Evolutionary conservation across 2,888 invertebrate species (phyloP).

Genomic region (Standfussiana lucernea): DNA sequence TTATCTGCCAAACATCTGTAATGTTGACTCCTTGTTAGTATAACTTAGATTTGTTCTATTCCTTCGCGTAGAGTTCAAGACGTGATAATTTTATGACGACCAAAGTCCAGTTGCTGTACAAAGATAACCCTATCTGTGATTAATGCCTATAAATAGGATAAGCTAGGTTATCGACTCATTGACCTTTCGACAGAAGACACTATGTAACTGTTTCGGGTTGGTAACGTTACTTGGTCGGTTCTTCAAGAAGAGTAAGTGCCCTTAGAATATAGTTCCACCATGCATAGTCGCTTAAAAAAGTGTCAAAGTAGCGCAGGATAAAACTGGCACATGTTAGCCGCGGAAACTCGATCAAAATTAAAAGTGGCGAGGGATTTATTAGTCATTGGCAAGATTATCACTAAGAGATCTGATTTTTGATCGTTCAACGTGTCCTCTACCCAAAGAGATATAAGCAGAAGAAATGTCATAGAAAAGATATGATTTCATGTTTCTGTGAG

Average conservation of each 20-base stretch:
- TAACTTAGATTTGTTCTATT: slow-evolving; percentile 22
- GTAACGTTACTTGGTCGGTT: not conserved
- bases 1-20: slow-evolving; percentile 15
- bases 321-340: not conserved
- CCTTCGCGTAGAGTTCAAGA: slow-evolving; percentile 5
- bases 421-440: not conserved
- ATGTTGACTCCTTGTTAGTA: not conserved
- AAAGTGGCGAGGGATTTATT: not conserved
- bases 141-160: slow-evolving; percentile 46
- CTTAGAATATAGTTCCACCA: not conserved
- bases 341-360: not conserved
- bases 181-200: slow-evolving; percentile 31
- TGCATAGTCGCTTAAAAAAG: not conserved
- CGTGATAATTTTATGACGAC: slow-evolving; percentile 37
- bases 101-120: slow-evolving; percentile 46
- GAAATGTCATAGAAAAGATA: not conserved
- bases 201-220: slow-evolving; percentile 18
- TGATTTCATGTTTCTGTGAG: not conserved
- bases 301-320: not conserved
- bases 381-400: too few species aligned
- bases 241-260: not conserved
- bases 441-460: not conserved
- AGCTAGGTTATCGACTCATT: slow-evolving; percentile 45
- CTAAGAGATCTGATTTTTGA: not conserved
- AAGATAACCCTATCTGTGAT: slow-evolving; percentile 45